Conservation (phyloP, 2,888 invertebrate genomes). For the Copidosoma aretas region DNA sequence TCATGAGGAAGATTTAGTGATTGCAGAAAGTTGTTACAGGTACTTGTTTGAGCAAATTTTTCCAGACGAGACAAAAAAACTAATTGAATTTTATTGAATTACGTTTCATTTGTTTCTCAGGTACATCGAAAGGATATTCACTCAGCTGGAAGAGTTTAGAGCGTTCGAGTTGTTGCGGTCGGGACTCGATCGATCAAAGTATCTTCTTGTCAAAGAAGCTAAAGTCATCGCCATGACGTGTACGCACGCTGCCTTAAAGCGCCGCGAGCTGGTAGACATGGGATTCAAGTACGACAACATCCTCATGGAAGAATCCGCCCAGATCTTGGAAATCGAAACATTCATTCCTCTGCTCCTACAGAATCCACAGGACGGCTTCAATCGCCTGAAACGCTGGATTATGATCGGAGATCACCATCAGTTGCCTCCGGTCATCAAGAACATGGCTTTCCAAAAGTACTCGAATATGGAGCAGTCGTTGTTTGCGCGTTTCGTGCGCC, state of each 20-base stretch:
- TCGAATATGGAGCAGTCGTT: slow-evolving; percentile 99
- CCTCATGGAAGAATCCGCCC: slow-evolving; percentile 98
- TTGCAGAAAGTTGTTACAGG: slow-evolving; percentile 91
- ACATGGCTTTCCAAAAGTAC: slow-evolving; percentile 99
- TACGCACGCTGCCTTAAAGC: slow-evolving; percentile 97
- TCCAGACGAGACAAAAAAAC: not conserved
- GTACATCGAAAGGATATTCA: slow-evolving; percentile 94
- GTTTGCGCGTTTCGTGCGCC: slow-evolving; percentile 92
- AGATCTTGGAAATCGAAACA: slow-evolving; percentile 99
- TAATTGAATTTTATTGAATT: slow-evolving; percentile 2
- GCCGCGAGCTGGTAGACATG: slow-evolving; percentile 94
- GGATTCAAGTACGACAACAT: slow-evolving; percentile 99
- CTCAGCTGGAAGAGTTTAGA: slow-evolving; percentile 95
- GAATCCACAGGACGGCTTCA: slow-evolving; percentile 95
- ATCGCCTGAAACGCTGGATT: slow-evolving; percentile 97
- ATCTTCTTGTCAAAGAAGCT: slow-evolving; percentile 96
- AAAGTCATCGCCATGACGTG: slow-evolving; percentile 99
- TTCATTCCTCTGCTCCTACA: slow-evolving; percentile 98
- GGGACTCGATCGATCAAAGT: slow-evolving; percentile 94
- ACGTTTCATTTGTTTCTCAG: slow-evolving; percentile 59
- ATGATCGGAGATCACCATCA: slow-evolving; percentile 99
- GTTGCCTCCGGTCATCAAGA: slow-evolving; percentile 98
- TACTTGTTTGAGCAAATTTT: not conserved
- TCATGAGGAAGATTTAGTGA: slow-evolving; percentile 83
- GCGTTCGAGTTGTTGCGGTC: slow-evolving; percentile 96